phyloP scores from a whole-genome alignment of 2,797 vertebrate species.

The Lepilemur septentrionalis region DNA sequence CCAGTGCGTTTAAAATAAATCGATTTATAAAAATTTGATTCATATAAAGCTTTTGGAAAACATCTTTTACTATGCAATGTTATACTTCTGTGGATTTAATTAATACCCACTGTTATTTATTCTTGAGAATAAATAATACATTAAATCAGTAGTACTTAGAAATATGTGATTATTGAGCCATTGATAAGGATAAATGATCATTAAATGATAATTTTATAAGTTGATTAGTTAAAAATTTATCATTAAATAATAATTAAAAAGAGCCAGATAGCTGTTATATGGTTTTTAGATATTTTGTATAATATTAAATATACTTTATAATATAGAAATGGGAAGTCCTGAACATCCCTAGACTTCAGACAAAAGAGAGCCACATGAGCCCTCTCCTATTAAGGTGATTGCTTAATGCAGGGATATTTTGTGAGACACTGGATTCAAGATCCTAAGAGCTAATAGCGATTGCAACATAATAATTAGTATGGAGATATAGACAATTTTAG shows the following conservation, averaged over 20 bases:
- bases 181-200: not conserved
- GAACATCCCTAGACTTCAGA: not conserved
- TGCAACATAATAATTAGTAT: not conserved
- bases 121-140: not conserved
- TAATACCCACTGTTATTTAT: not conserved
- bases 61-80: not conserved
- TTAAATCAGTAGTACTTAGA: not conserved
- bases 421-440: not conserved
- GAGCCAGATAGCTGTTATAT: not conserved
- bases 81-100: not conserved
- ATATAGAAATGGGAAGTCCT: not conserved
- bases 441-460: not conserved
- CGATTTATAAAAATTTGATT: constrained; percentile 13
- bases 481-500: not conserved
- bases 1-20: not conserved
- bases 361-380: not conserved
- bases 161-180: not conserved
- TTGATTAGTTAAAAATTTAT: not conserved
- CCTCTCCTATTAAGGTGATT: not conserved
- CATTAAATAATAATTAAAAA: not conserved
- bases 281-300: not conserved
- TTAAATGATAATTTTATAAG: not conserved
- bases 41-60: not conserved
- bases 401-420: not conserved
- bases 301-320: not conserved